phyloP scores from a whole-genome alignment of 2,888 invertebrate species.

The Heliothis peltigera region DNA sequence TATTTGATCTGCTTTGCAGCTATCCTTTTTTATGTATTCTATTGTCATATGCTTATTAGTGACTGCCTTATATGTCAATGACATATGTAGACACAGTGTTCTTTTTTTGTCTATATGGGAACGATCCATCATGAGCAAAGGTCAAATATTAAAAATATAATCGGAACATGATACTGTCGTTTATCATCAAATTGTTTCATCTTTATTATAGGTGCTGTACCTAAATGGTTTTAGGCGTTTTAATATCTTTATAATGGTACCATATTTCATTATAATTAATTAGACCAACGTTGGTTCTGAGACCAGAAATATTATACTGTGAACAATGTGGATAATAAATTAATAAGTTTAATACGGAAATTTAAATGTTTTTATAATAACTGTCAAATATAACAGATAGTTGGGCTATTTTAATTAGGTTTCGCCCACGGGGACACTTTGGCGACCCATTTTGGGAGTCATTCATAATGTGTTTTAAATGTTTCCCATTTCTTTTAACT shows the following conservation, averaged over 20 bases:
- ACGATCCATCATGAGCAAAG: constrained; percentile 41
- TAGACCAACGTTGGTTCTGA: constrained; percentile 8
- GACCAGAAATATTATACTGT: constrained; percentile 23
- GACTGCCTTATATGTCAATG: constrained; percentile 15
- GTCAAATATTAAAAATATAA: constrained; percentile 47
- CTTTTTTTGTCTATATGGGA: constrained; percentile 26
- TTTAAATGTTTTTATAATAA: constrained; percentile 43
- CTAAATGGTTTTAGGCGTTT: constrained; percentile 25
- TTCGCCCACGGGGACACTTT: constrained; percentile 42
- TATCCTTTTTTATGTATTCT: constrained; percentile 1
- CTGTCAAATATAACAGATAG: constrained; percentile 42
- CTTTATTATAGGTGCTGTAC: constrained; percentile 22
- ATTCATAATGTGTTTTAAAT: constrained; percentile 16
- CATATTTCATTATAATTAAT: constrained; percentile 38
- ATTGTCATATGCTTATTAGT: constrained; percentile 30
- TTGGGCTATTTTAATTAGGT: constrained; percentile 44
- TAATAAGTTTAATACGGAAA: constrained; percentile 33
- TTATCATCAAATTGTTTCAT: constrained; percentile 28
- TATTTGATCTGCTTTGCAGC: neutral
- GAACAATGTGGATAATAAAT: constrained; percentile 39
- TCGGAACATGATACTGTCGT: constrained; percentile 21
- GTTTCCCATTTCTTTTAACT: constrained; percentile 2
- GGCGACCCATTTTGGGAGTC: constrained; percentile 26
- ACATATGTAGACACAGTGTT: constrained; percentile 28
- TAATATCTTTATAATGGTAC: constrained; percentile 39